A percentile compares a stretch with the other conserved stretches of the same genome.
Conservation (phyloP, 1,140 invertebrate genomes). For the Meloidogyne hapla region DNA sequence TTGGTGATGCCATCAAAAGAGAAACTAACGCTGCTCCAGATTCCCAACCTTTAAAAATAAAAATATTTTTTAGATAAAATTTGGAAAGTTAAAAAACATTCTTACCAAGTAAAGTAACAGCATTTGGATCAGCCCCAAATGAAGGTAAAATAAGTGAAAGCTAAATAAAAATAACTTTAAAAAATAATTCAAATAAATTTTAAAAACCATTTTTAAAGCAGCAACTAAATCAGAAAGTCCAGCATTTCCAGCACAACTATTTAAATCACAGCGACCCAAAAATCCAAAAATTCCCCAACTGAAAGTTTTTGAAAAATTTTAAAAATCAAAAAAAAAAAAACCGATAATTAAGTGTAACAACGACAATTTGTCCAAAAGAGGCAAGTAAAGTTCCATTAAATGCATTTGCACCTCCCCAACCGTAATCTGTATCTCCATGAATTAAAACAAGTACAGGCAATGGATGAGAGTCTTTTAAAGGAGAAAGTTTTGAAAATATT, state of each 20-base stretch:
- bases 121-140: constrained; percentile 66
- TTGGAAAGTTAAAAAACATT: constrained; percentile 4
- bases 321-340: constrained; percentile 46
- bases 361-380: constrained; percentile 58
- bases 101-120: constrained; percentile 65
- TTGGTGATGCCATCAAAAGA: constrained; percentile 62
- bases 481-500: constrained; percentile 14
- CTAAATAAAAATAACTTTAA: constrained; percentile 6
- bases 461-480: constrained; percentile 18
- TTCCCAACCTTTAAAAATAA: constrained; percentile 53
- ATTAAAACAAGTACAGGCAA: constrained; percentile 54
- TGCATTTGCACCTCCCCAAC: constrained; percentile 59
- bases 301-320: constrained; percentile 6
- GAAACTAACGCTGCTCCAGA: constrained; percentile 61
- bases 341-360: constrained; percentile 63
- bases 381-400: constrained; percentile 61
- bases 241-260: constrained; percentile 58
- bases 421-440: constrained; percentile 60
- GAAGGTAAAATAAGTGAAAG: constrained; percentile 50
- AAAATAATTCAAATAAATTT: constrained; percentile 11
- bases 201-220: constrained; percentile 65
- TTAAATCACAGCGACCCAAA: constrained; percentile 59
- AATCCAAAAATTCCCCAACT: constrained; percentile 48
- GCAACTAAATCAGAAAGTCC: constrained; percentile 62
- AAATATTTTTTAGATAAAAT: too few species aligned